Percentiles rank a stretch among this genome's conserved stretches.
phyloP scores from a whole-genome alignment of 2,888 invertebrate genomes.

The Oligia latruncula region DNA sequence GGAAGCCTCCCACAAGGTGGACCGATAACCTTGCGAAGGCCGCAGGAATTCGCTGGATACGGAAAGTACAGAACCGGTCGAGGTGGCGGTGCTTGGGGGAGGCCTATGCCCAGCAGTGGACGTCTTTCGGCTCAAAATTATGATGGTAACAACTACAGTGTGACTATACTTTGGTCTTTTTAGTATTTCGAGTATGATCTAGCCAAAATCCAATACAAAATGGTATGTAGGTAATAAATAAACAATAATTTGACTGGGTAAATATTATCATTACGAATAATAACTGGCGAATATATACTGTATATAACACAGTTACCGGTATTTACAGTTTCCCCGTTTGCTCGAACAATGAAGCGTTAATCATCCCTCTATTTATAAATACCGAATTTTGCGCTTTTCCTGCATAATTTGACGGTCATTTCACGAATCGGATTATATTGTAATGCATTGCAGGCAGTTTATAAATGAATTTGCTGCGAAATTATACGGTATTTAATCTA shows the following conservation, averaged over 20 bases:
- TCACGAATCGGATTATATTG: background rate
- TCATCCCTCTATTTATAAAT: conserved; percentile 21
- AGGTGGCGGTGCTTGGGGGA: too few relatives aligned
- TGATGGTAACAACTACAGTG: too few relatives aligned
- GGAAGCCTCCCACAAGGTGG: too few relatives aligned
- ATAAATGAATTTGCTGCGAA: conserved; percentile 1
- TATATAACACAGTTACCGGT: conserved; percentile 4
- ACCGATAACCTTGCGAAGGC: too few relatives aligned
- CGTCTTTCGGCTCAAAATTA: too few relatives aligned
- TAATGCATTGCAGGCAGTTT: conserved; percentile 7
- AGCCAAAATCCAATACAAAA: background rate
- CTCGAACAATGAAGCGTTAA: conserved; percentile 27
- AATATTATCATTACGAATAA: conserved; percentile 11
- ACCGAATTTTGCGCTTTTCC: conserved; percentile 3
- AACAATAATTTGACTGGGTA: background rate
- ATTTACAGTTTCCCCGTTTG: conserved; percentile 9
- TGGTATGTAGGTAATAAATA: background rate
- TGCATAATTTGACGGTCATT: conserved; percentile 17
- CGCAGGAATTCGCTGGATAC: too few relatives aligned
- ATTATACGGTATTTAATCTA: background rate
- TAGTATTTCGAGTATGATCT: background rate
- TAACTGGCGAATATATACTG: conserved; percentile 19
- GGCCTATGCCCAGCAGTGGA: too few relatives aligned
- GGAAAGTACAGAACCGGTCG: too few relatives aligned
- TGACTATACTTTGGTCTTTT: too few relatives aligned